Base-by-base conservation (phyloP, 2,113 vertebrate genomes). In the Hypomesus transpacificus region DNA sequence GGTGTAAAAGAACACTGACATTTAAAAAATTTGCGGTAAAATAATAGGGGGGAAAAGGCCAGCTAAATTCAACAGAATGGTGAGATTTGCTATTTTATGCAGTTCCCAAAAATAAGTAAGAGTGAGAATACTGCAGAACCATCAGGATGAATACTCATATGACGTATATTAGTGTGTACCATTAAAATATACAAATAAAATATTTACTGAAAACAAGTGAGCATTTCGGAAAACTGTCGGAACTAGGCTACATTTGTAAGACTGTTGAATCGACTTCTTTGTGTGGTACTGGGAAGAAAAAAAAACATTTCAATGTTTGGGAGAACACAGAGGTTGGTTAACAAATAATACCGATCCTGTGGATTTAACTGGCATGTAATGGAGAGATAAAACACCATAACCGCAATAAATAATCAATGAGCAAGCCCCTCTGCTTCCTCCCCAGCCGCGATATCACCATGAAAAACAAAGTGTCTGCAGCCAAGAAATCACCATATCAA, bases 401-500 rank as follows among this genome's bases (percentile, higher is more conserved):
- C 82, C 76, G 84, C 83, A 84, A 91, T 92, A 91, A 92, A 93
- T 93, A 92, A 92, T 90, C 89, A 90, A 91, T 92, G 90, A 91
- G 88, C 60, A 60, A 66, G 81, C 86, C 83, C 77, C 84, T 74
- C 51, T 80, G 80, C 84, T 85, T 83, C 80, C 58, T 82, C 77
- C 86, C 80, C 82, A 81, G 81, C 78, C 71, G 34, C 75, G 79
- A 82, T 88, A 90, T 90, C 88, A 89, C 85, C 89, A 91, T 92
- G 87, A 86, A 91, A 91, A 91, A 89, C 93, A 95, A 93, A 92
- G 94, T 89, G 87, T 93, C 91, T 93, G 91, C 74, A 90, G 93
- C 93, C 92, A 94, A 91, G 94, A 95, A 94, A 99, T 98, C 95
- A 96, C 91, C 96, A 99, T 97, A 96, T 98, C 95, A 99, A 99